Conservation (phyloP, 2,797 vertebrate genomes). For the Melanotaenia nigrans region DNA sequence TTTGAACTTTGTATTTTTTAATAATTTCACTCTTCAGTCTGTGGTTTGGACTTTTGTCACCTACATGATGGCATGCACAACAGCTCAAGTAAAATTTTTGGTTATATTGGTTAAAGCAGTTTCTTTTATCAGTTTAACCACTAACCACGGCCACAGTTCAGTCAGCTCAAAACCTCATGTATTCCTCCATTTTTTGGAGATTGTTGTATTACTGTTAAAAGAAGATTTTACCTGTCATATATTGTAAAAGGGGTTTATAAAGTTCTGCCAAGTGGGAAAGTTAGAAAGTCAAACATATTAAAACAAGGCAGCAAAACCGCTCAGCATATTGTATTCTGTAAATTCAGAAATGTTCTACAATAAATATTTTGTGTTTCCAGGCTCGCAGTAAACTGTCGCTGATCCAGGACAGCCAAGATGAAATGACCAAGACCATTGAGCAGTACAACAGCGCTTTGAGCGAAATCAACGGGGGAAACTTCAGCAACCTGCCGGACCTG, state of each 20-base stretch:
- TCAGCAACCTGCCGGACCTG: constrained; percentile 86
- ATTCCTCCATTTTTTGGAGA: background rate
- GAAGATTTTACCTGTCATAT: background rate
- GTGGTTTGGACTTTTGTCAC: constrained; percentile 8
- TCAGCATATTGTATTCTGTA: background rate
- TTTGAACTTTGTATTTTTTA: constrained; percentile 8
- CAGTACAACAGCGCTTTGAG: constrained; percentile 86
- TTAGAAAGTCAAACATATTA: background rate
- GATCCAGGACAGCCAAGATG: constrained; percentile 90
- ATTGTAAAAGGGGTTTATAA: background rate
- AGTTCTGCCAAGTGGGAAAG: too few relatives aligned
- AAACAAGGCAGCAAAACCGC: background rate
- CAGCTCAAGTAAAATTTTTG: constrained; percentile 17
- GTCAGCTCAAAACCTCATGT: background rate
- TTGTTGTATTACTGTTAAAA: background rate
- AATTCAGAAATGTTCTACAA: background rate
- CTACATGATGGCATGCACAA: background rate
- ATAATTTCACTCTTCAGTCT: background rate
- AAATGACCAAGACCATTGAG: constrained; percentile 88
- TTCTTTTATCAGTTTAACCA: constrained; percentile 12
- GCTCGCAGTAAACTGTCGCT: constrained; percentile 90
- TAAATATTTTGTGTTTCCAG: constrained; percentile 70
- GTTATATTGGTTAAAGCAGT: background rate
- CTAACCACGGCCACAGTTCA: constrained; percentile 5
- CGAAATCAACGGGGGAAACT: constrained; percentile 82